Conservation (phyloP, 2,797 vertebrate species). For the Lagorchestes hirsutus region DNA sequence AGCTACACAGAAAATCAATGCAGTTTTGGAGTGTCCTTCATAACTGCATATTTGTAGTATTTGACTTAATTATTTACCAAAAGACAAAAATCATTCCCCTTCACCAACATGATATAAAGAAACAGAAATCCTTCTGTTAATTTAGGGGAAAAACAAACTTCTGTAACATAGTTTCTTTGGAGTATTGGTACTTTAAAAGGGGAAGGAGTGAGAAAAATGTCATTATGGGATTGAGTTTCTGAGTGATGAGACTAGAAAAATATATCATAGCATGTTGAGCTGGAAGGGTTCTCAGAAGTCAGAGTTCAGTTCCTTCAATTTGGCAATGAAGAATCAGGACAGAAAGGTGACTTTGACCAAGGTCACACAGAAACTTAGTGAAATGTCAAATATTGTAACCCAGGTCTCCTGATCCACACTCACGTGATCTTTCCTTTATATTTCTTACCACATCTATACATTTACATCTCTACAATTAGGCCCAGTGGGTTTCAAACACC, state of each 20-base stretch:
- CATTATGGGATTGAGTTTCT: neutral
- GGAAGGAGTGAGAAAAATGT: neutral
- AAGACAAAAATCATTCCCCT: slow-evolving; percentile 35
- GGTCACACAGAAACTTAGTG: neutral
- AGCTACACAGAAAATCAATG: slow-evolving; percentile 50
- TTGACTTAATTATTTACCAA: slow-evolving; percentile 39
- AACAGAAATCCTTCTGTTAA: slow-evolving; percentile 43
- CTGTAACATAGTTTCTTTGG: neutral
- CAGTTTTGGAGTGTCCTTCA: slow-evolving; percentile 30
- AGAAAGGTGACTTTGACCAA: neutral
- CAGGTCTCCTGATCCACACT: fast-evolving
- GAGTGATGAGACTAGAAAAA: neutral
- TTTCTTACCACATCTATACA: neutral
- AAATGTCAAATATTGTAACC: neutral
- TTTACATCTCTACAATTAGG: neutral
- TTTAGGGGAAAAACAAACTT: neutral
- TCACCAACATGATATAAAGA: slow-evolving; percentile 18
- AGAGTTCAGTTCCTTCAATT: neutral
- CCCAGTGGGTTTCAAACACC: slow-evolving; percentile 4
- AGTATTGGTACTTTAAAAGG: neutral
- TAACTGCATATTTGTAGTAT: slow-evolving; percentile 47
- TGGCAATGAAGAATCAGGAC: neutral
- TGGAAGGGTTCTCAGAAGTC: neutral
- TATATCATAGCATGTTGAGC: neutral
- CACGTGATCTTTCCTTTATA: neutral